Conservation (phyloP, 2,888 invertebrate species). For the Pinctada fucata region DNA sequence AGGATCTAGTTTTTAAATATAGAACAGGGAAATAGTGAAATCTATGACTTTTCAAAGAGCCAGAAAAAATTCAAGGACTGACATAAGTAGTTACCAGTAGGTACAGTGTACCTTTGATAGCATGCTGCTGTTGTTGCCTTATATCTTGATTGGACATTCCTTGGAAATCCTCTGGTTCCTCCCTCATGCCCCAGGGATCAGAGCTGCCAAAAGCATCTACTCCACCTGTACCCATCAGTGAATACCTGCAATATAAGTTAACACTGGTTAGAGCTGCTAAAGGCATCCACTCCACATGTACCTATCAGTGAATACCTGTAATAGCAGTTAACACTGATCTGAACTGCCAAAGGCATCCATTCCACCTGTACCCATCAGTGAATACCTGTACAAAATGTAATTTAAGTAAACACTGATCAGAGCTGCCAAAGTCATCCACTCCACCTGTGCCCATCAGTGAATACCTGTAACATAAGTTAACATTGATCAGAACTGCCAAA, state of each 20-base stretch:
- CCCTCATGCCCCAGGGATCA: conserved; percentile 76
- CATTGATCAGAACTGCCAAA: conserved; percentile 64
- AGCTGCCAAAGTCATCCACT: conserved; percentile 45
- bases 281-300: conserved; percentile 47
- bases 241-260: conserved; percentile 43
- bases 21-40: too few relatives aligned
- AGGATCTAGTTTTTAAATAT: too few relatives aligned
- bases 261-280: conserved; percentile 63
- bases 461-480: conserved; percentile 40
- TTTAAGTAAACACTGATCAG: conserved; percentile 60
- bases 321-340: conserved; percentile 60
- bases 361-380: conserved; percentile 54
- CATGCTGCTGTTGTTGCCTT: conserved; percentile 80
- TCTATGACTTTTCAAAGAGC: too few relatives aligned
- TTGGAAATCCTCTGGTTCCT: conserved; percentile 73
- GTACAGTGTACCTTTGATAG: conserved; percentile 80
- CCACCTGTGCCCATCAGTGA: conserved; percentile 56
- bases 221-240: conserved; percentile 54
- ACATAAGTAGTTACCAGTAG: too few relatives aligned
- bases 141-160: conserved; percentile 79
- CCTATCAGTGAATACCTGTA: conserved; percentile 58
- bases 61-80: too few relatives aligned
- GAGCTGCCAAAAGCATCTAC: conserved; percentile 46
- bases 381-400: conserved; percentile 43
- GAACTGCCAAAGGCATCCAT: conserved; percentile 46